phyloP scores from a whole-genome alignment of 1,140 invertebrate genomes.

The Eumaeus atala region DNA sequence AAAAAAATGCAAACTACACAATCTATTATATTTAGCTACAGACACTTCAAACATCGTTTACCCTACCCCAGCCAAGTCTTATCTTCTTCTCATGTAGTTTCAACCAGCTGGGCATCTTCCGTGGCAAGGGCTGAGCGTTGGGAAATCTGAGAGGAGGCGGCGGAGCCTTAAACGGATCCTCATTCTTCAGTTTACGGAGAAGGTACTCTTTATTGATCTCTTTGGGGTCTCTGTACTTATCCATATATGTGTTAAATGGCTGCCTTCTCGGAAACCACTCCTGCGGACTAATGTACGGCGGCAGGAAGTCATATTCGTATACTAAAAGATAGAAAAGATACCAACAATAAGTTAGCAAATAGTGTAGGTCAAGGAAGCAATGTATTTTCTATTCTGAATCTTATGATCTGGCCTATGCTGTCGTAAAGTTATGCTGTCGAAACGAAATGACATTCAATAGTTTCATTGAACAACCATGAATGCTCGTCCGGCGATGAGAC shows the following conservation, averaged over 20 bases:
- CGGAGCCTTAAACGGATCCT: constrained; percentile 87
- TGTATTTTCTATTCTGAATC: too few species aligned
- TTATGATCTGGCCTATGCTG: too few species aligned
- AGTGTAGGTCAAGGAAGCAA: too few species aligned
- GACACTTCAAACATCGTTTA: constrained; percentile 77
- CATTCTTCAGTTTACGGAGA: constrained; percentile 84
- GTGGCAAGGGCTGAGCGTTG: constrained; percentile 78
- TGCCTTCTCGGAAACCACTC: constrained; percentile 86
- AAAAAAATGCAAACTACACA: background rate
- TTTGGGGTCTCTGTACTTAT: constrained; percentile 92
- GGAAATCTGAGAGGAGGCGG: constrained; percentile 82
- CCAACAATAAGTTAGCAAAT: too few species aligned
- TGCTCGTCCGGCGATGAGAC: too few species aligned
- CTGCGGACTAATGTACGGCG: constrained; percentile 83
- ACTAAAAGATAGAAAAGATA: constrained; percentile 73
- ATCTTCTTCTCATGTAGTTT: constrained; percentile 81
- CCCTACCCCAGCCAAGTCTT: constrained; percentile 78
- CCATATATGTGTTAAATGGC: constrained; percentile 93
- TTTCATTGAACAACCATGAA: too few species aligned
- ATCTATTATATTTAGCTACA: background rate
- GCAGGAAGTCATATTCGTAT: constrained; percentile 93
- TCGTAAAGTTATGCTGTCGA: too few species aligned
- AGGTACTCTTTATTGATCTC: constrained; percentile 89
- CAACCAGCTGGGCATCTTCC: constrained; percentile 83
- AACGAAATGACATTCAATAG: too few species aligned